Percentiles rank a stretch among this genome's conserved stretches.
phyloP scores from a whole-genome alignment of 2,113 vertebrate species.

The Gymnarchus niloticus region DNA sequence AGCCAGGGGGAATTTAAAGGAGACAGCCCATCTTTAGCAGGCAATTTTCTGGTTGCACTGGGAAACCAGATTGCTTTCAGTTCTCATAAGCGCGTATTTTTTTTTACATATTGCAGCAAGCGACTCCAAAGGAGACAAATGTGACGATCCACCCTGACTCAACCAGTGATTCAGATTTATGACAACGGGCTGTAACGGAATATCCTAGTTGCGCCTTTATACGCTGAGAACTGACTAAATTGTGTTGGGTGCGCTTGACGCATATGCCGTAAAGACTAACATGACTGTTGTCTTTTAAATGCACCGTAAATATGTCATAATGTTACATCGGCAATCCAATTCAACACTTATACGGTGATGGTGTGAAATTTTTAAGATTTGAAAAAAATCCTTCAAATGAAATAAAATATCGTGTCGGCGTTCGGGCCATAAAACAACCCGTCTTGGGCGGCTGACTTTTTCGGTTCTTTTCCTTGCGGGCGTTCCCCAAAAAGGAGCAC shows the following conservation, averaged over 20 bases:
- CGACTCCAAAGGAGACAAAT: neutral
- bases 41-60: conserved; percentile 11
- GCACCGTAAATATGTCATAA: neutral
- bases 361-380: neutral
- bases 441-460: neutral
- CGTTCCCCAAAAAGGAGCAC: neutral
- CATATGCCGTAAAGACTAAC: neutral
- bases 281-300: neutral
- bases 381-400: neutral
- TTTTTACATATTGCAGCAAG: conserved; percentile 22
- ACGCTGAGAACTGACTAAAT: neutral
- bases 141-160: neutral
- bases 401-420: neutral
- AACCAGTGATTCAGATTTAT: conserved; percentile 15
- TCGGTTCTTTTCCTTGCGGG: neutral
- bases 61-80: conserved; percentile 20
- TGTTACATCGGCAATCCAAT: neutral
- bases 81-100: conserved; percentile 10
- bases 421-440: neutral
- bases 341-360: neutral
- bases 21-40: conserved; percentile 17
- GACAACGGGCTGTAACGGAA: conserved; percentile 3
- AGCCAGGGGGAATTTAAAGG: conserved; percentile 8
- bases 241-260: neutral
- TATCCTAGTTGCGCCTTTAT: neutral